Evolutionary conservation across 1,140 invertebrate genomes (phyloP).

Genomic region (Pseudobourletiella spinata): DNA sequence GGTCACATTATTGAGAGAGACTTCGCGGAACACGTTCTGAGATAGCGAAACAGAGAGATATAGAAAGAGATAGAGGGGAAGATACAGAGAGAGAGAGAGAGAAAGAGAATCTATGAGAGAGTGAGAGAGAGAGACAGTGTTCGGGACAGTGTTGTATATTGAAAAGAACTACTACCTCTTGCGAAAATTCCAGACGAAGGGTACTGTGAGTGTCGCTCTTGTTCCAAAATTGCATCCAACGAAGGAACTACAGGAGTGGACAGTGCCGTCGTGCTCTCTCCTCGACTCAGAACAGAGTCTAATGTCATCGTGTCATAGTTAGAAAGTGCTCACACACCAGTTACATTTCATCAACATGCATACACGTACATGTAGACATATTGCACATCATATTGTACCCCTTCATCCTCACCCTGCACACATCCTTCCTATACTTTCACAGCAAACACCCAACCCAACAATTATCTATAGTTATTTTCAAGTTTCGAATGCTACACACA

Average conservation of each 20-base stretch:
- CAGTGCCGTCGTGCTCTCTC: conserved; percentile 35
- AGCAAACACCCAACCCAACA: no score
- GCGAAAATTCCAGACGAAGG: conserved; percentile 28
- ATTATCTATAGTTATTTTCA: no score
- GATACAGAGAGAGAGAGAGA: conserved; percentile 7
- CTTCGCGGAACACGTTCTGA: no score
- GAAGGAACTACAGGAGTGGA: conserved; percentile 32
- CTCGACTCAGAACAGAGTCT: conserved; percentile 35
- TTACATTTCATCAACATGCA: background rate
- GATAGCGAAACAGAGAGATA: no score
- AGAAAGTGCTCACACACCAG: background rate
- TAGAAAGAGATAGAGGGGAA: no score
- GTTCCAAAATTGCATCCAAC: conserved; percentile 32
- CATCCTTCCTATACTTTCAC: no score
- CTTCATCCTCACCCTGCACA: no score
- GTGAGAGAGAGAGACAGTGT: conserved; percentile 9
- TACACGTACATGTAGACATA: no score
- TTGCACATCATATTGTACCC: no score
- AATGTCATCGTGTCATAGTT: conserved; percentile 13
- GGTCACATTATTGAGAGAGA: no score
- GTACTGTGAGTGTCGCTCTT: conserved; percentile 29
- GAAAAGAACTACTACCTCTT: conserved; percentile 24
- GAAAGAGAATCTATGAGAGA: background rate
- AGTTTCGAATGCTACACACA: no score
- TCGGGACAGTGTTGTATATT: no score